phyloP scores from a whole-genome alignment of 2,797 vertebrate species.

The Paedocypris micromegethes region DNA sequence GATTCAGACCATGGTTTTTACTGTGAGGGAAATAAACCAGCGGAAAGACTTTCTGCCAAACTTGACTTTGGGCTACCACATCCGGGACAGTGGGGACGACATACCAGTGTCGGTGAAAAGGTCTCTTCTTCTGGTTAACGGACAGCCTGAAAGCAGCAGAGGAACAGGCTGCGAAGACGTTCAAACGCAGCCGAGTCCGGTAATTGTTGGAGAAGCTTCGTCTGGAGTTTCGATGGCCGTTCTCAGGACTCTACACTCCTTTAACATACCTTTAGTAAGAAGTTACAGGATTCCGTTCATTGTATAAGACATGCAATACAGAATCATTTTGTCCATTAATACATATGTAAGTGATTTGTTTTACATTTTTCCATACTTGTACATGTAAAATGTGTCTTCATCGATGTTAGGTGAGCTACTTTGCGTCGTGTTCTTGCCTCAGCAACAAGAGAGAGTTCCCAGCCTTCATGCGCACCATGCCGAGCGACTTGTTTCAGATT shows the following conservation, averaged over 20 bases:
- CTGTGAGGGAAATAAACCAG: slow-evolving; percentile 63
- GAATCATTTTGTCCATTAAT: too few relatives aligned
- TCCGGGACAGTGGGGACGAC: slow-evolving; percentile 62
- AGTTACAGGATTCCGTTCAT: too few relatives aligned
- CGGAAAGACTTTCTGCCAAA: slow-evolving; percentile 58
- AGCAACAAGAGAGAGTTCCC: slow-evolving; percentile 75
- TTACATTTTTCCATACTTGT: too few relatives aligned
- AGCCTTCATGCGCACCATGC: slow-evolving; percentile 69
- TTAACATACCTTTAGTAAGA: slow-evolving; percentile 62
- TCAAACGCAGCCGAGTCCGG: slow-evolving; percentile 49
- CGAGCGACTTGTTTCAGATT: slow-evolving; percentile 68
- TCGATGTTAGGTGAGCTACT: slow-evolving; percentile 70
- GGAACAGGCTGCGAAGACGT: slow-evolving; percentile 44
- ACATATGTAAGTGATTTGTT: too few relatives aligned
- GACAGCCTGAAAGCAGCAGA: slow-evolving; percentile 48
- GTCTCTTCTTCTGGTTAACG: slow-evolving; percentile 60
- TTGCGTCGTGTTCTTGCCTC: slow-evolving; percentile 73
- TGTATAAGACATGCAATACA: too few relatives aligned
- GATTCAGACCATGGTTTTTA: slow-evolving; percentile 67
- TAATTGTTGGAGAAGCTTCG: slow-evolving; percentile 64
- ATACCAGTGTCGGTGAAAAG: slow-evolving; percentile 56
- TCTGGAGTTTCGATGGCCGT: slow-evolving; percentile 65
- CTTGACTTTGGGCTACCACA: slow-evolving; percentile 63
- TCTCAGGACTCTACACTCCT: slow-evolving; percentile 61
- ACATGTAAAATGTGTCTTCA: background rate